Percentiles rank a stretch among this genome's conserved stretches.
Evolutionary conservation across 2,797 vertebrate genomes (phyloP).

Genomic region (Syndactyla subalaris): DNA sequence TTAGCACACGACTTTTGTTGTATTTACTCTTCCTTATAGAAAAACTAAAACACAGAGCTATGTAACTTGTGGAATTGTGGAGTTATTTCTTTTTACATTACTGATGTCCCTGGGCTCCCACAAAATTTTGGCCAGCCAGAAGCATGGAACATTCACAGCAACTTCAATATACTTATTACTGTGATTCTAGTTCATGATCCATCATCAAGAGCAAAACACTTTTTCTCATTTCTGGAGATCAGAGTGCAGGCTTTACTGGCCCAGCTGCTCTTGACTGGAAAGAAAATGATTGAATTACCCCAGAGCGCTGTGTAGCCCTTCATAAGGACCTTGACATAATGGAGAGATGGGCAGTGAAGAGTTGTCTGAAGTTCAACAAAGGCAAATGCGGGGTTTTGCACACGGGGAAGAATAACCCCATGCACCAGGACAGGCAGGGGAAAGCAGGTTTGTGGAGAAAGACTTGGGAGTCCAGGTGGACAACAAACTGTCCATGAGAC

Average conservation of each 20-base stretch:
- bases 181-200: background rate
- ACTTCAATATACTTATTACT: background rate
- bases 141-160: background rate
- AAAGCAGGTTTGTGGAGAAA: background rate
- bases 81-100: background rate
- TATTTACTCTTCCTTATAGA: background rate
- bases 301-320: background rate
- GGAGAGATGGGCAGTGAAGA: background rate
- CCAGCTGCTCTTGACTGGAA: background rate
- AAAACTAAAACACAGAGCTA: background rate
- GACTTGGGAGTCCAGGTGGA: background rate
- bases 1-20: background rate
- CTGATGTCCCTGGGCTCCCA: background rate
- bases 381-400: background rate
- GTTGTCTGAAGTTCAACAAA: background rate
- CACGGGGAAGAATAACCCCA: rapidly evolving
- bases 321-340: rapidly evolving
- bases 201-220: background rate
- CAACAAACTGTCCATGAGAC: background rate
- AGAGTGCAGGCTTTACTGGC: background rate
- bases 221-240: background rate
- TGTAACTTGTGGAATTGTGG: background rate
- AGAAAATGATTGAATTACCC: background rate
- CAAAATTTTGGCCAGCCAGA: background rate
- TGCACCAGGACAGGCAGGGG: background rate